A percentile compares a stretch with the other conserved stretches of the same genome.
Evolutionary conservation across 2,888 invertebrate genomes (phyloP).

Genomic region (Congeria kusceri): DNA sequence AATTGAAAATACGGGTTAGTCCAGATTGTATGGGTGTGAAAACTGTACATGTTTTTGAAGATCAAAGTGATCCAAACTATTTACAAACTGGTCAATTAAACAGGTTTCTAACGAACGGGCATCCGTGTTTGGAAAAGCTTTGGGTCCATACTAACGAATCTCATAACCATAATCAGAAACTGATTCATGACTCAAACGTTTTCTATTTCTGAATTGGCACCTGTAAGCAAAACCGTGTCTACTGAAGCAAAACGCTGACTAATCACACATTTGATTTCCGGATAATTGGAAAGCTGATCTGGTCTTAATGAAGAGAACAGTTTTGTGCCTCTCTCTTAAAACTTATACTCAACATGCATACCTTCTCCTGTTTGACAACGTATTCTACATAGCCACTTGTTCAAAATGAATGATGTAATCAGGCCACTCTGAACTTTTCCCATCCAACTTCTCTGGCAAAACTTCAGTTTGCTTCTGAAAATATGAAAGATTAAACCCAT

Average conservation of each 20-base stretch:
- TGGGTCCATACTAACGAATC: neutral
- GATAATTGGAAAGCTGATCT: neutral
- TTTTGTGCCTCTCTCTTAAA: conserved; percentile 6
- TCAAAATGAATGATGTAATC: conserved; percentile 34
- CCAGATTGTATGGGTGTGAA: too few species aligned
- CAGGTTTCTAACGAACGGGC: neutral
- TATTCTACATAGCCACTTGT: conserved; percentile 22
- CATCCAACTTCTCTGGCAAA: conserved; percentile 25
- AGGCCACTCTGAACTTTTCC: conserved; percentile 6
- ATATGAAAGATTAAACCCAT: too few species aligned
- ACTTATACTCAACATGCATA: conserved; percentile 6
- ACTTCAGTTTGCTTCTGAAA: too few species aligned
- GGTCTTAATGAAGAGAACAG: neutral
- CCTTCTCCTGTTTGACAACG: conserved; percentile 8
- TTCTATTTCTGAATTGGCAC: neutral
- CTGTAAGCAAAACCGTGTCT: neutral
- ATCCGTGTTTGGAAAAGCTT: neutral
- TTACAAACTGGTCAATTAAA: conserved; percentile 19
- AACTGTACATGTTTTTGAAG: too few species aligned
- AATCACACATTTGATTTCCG: neutral
- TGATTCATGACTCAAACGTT: neutral
- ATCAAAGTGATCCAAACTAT: conserved; percentile 20
- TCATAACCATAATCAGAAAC: neutral
- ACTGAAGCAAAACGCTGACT: neutral
- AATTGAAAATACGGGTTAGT: too few species aligned